Base-by-base conservation (phyloP, 2,113 vertebrate species). In the Calypte anna region DNA sequence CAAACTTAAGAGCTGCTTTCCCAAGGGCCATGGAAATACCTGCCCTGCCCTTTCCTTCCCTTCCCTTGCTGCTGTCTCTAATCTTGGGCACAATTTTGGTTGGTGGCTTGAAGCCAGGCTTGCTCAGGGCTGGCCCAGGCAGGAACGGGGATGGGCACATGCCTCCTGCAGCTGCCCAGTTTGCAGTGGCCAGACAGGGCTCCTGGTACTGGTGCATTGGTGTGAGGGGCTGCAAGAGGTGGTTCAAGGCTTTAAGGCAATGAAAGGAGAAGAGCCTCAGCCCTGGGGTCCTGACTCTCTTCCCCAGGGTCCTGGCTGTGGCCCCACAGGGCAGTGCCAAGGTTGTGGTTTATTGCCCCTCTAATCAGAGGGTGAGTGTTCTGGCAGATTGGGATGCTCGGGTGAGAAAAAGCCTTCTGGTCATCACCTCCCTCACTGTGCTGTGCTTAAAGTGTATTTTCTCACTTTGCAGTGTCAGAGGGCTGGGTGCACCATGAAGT, bases 391-490 rank as follows among this genome's bases (percentile, higher is more conserved):
- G 76, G 83, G 76, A 91, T 92, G 72, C n/a, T 94, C 67, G 91
- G 46, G 48, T 84, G 81, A 93, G 67, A 92, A 94, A 76, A 89
- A 70, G 64, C 31, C 33, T 12, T 70, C 40, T 36, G 62, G 50
- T 89, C 7, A 14, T 70, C 82, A 68, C 81, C 59, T 85, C 57
- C 19, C 53, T 82, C 0, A 0, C 27, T 91, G 58, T 61, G 57
- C 69, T 89, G 54, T 72, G 69, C 68, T 63, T 69, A 12, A 87
- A 91, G 38, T 7, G 2, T 54, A 13, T 91, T 88, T 86, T 94
- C 70, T 94, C 81, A 87, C 78, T 85, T 87, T 88, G 78, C 79
- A 93, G 54, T 82, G 81, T 89, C 83, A 82, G 67, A 63, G 79
- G 84, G 61, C 80, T 4, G 22, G 57, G 88, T 64, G 13, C 59